Conservation (phyloP, 2,888 invertebrate genomes). For the Drosophila leonis region DNA sequence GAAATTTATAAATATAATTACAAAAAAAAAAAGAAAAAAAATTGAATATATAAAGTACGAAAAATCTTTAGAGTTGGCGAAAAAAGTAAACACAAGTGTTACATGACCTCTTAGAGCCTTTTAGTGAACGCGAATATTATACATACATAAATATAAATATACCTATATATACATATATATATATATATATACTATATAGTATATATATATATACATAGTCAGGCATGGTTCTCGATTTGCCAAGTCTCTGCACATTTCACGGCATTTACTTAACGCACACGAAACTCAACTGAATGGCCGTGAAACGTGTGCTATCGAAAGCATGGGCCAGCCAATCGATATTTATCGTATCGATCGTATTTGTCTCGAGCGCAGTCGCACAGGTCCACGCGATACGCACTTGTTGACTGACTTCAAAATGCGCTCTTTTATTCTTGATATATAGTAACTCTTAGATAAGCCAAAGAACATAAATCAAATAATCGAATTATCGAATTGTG, state of each 20-base stretch:
- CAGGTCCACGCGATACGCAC: neutral
- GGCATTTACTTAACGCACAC: neutral
- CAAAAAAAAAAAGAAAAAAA: neutral
- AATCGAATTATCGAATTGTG: slow-evolving; percentile 18
- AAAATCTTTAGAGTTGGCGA: slow-evolving; percentile 5
- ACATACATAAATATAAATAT: neutral
- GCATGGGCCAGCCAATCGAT: slow-evolving; percentile 29
- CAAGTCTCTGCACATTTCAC: slow-evolving; percentile 10
- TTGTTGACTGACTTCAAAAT: neutral
- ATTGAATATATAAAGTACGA: too few relatives aligned
- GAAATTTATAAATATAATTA: slow-evolving; percentile 38
- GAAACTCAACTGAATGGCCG: neutral
- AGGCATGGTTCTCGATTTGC: slow-evolving; percentile 21
- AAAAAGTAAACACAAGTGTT: slow-evolving; percentile 3
- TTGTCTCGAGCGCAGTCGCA: slow-evolving; percentile 7
- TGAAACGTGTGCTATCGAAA: slow-evolving; percentile 19
- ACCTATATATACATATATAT: neutral
- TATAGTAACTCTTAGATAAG: slow-evolving; percentile 1
- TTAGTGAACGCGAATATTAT: slow-evolving; percentile 19
- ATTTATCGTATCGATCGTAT: slow-evolving; percentile 8
- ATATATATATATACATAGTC: neutral
- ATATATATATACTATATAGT: too few relatives aligned
- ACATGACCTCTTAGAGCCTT: slow-evolving; percentile 22
- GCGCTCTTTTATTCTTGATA: slow-evolving; percentile 10
- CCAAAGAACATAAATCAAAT: neutral